Evolutionary conservation across 2,797 vertebrate species (phyloP).

Genomic region (Poecilia velifera): DNA sequence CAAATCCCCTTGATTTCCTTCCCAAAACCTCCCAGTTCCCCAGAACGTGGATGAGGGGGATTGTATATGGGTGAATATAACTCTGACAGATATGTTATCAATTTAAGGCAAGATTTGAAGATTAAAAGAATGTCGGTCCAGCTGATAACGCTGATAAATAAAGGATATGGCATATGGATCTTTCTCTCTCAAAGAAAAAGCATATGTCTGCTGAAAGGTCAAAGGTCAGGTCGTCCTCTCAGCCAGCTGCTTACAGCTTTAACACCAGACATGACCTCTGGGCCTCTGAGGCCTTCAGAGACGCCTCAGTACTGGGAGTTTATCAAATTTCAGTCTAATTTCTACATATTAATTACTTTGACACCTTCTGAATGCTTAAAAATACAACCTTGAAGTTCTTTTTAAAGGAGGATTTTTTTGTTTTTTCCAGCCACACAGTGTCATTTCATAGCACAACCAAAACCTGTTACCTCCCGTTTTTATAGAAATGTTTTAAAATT

Average conservation of each 20-base stretch:
- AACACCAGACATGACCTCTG: too few species aligned
- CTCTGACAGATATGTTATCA: background rate
- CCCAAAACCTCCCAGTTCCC: background rate
- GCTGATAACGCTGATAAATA: background rate
- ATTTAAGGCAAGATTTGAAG: background rate
- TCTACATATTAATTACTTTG: too few species aligned
- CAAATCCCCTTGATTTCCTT: slow-evolving; percentile 67
- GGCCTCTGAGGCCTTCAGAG: too few species aligned
- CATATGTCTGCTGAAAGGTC: background rate
- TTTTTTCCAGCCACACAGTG: background rate
- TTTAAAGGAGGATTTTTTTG: too few species aligned
- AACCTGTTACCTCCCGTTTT: background rate
- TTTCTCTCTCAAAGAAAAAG: background rate
- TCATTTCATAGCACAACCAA: too few species aligned
- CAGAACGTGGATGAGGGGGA: background rate
- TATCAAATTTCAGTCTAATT: too few species aligned
- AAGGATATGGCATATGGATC: background rate
- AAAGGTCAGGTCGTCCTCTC: too few species aligned
- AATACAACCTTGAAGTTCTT: too few species aligned
- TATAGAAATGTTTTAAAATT: background rate
- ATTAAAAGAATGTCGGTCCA: background rate
- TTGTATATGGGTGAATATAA: background rate
- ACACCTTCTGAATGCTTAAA: too few species aligned
- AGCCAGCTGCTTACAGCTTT: too few species aligned
- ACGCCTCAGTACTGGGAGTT: too few species aligned